These are phyloP conservation scores for Caranx melampygus DNA, from an alignment of 2,113 vertebrate species.

Conservation along the genomic window DNA sequence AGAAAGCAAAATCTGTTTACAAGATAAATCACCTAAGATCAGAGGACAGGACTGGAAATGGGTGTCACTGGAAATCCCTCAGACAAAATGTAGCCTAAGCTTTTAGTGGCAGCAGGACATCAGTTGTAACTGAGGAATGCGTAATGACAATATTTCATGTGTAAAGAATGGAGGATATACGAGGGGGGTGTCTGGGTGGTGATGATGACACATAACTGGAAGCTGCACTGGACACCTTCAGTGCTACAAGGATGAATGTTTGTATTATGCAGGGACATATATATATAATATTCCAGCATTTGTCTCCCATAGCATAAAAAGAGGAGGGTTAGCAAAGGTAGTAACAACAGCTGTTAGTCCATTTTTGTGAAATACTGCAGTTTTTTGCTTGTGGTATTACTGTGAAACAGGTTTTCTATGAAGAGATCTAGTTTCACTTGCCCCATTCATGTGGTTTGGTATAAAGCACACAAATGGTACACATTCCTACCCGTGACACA, in stretches of 20 bases:
- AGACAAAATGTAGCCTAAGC: constrained; percentile 8
- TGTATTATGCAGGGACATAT: neutral
- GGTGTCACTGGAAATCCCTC: neutral
- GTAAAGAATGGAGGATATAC: constrained; percentile 48
- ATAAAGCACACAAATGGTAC: neutral
- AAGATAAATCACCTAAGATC: constrained; percentile 20
- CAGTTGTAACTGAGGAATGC: constrained; percentile 42
- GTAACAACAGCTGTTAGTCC: neutral
- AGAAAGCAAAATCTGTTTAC: constrained; percentile 6
- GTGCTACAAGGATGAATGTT: constrained; percentile 14
- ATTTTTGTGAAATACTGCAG: neutral
- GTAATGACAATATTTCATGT: constrained; percentile 61
- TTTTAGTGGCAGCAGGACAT: constrained; percentile 35
- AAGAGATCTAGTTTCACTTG: neutral
- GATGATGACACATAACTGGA: constrained; percentile 57
- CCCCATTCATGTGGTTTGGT: too few species aligned
- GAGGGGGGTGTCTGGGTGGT: constrained; percentile 4
- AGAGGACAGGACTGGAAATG: constrained; percentile 3
- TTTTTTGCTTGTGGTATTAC: too few species aligned
- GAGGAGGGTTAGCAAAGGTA: neutral
- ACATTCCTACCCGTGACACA: neutral
- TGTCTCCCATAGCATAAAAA: neutral
- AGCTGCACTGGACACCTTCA: constrained; percentile 25
- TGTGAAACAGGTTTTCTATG: too few species aligned
- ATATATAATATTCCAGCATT: neutral